Conservation (phyloP, 2,797 vertebrate genomes). For the Propithecus perrieri region DNA sequence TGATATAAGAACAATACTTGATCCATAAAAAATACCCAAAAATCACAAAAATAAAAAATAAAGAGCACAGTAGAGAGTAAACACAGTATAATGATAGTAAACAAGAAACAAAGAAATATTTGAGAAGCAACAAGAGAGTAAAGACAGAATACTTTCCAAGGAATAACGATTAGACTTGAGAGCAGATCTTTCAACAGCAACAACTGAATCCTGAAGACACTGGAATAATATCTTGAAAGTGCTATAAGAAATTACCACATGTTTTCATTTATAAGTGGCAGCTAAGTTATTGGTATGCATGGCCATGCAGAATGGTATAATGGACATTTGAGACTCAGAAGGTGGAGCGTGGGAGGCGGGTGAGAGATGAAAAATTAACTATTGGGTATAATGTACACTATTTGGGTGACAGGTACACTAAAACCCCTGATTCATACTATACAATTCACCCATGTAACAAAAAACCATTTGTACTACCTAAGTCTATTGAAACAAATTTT, state of each 20-base stretch:
- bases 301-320: not conserved
- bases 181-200: not conserved
- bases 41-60: not conserved
- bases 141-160: not conserved
- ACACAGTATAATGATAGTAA: not conserved
- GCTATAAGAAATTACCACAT: not conserved
- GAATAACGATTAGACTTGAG: not conserved
- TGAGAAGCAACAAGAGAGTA: not conserved
- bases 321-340: not conserved
- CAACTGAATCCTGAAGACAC: not conserved
- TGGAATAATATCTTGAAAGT: not conserved
- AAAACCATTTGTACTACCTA: not conserved
- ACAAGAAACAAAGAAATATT: not conserved
- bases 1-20: not conserved
- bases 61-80: not conserved
- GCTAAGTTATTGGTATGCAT: not conserved
- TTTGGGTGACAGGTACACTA: not conserved
- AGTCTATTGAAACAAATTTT: not conserved
- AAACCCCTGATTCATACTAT: not conserved
- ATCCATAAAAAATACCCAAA: not conserved
- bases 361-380: not conserved
- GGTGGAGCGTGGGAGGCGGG: not conserved
- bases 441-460: not conserved
- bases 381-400: not conserved
- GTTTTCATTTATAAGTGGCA: not conserved